Evolutionary conservation across 2,113 vertebrate genomes (phyloP), one percentile per base, ranked within the genome.

Genomic region (Scortum barcoo): DNA sequence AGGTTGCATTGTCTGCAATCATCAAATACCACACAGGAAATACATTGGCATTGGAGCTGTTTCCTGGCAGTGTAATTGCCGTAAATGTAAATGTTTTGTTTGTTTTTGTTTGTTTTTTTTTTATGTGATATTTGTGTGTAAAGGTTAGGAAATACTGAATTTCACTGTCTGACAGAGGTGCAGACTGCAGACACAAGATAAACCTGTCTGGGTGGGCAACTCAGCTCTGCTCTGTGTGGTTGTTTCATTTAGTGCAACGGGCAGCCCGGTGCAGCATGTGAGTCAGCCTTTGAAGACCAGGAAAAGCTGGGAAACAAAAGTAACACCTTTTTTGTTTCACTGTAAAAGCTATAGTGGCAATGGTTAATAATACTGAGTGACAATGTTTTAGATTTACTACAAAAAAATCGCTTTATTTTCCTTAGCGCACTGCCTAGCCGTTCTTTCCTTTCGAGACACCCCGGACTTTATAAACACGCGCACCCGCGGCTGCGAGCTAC

Each of bases 301-400:
- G 62, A 48, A 54, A 42, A 53, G 10, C 3, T 5, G 5, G 4
- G 7, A 51, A 26, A n/a, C n/a, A n/a, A 63, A 38, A 13, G 9
- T 5, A 2, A 26, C 7, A 38, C 5, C 9, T 1, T 1, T 26
- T 1, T 13, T 0, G 14, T 48, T 36, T 3, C 8, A 48, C 14
- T 28, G 5, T 10, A 30, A 50, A 38, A 6, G 1, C 0, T 30
- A 33, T 19, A 30, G 0, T 12, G 9, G 14, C 30, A 12, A 16
- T 22, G 2, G 0, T 0, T 14, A 11, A 50, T 22, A 7, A 2
- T 12, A n/a, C 17, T 0, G 0, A 60, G 2, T 30, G 1, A 2
- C 14, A n/a, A 0, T 1, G n/a, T 46, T 48, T 19, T 13, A 33
- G 36, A 53, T 36, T 2, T 13, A 1, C 11, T 44, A 14, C 3